Evolutionary conservation across 2,797 vertebrate genomes (phyloP).

Genomic region (Neoniphon sammara): DNA sequence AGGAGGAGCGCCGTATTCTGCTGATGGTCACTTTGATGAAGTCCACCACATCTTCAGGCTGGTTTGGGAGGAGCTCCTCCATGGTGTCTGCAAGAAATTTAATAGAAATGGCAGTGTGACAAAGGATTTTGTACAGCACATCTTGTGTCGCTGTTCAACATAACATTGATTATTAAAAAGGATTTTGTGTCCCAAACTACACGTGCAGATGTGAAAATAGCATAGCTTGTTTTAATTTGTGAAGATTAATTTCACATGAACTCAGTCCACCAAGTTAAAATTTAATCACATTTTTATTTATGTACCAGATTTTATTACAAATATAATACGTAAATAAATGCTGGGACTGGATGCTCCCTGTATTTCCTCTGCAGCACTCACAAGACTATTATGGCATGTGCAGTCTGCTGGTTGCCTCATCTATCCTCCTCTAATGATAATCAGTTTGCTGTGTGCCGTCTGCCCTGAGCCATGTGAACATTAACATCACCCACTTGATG

Average conservation of each 20-base stretch:
- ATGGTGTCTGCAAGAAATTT: slow-evolving; percentile 82
- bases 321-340: not conserved
- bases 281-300: slow-evolving; percentile 28
- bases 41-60: slow-evolving; percentile 88
- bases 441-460: too few species aligned
- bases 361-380: too few species aligned
- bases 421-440: too few species aligned
- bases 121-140: slow-evolving; percentile 21
- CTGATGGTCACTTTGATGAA: slow-evolving; percentile 91
- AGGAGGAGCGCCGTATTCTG: slow-evolving; percentile 87
- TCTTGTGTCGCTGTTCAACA: slow-evolving; percentile 40
- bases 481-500: too few species aligned
- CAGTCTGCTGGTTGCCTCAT: too few species aligned
- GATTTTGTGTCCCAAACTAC: slow-evolving; percentile 14
- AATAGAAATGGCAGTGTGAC: slow-evolving; percentile 28
- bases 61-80: slow-evolving; percentile 82
- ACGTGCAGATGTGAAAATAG: slow-evolving; percentile 14
- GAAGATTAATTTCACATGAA: slow-evolving; percentile 12
- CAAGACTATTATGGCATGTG: too few species aligned
- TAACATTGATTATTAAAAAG: not conserved
- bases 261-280: slow-evolving; percentile 21
- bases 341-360: not conserved
- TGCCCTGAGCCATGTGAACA: too few species aligned
- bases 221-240: not conserved
- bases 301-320: not conserved